phyloP scores from a whole-genome alignment of 2,113 vertebrate genomes.

The Gavialis gangeticus region DNA sequence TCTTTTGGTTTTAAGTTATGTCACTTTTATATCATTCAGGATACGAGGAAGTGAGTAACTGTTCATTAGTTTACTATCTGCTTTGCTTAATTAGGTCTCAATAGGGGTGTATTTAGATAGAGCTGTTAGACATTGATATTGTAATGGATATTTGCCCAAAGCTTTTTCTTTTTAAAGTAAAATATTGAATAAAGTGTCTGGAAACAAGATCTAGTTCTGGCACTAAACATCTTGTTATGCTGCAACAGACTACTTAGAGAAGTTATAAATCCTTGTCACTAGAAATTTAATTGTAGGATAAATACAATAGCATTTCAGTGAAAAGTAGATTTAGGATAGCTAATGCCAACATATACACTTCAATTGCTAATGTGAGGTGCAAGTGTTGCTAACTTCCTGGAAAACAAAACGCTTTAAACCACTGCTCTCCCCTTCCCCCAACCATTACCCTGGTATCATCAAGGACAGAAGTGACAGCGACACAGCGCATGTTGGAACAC shows the following conservation, averaged over 20 bases:
- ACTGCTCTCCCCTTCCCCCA: neutral
- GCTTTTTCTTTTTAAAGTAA: neutral
- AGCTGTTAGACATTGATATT: fast-evolving
- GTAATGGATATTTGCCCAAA: neutral
- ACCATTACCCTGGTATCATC: neutral
- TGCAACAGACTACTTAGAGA: no score
- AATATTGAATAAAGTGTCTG: neutral
- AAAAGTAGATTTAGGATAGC: fast-evolving
- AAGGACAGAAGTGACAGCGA: neutral
- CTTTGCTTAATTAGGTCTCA: neutral
- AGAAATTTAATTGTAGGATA: no score
- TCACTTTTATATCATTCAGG: neutral
- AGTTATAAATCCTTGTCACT: no score
- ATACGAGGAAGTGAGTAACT: neutral
- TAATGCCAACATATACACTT: neutral
- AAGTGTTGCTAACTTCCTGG: fast-evolving
- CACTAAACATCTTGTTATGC: neutral
- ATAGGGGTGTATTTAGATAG: neutral
- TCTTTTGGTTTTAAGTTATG: neutral
- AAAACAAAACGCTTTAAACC: neutral
- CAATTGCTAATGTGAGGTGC: fast-evolving
- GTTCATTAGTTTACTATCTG: neutral
- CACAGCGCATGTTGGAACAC: neutral
- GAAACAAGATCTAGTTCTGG: fast-evolving
- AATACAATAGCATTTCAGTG: neutral